Evolutionary conservation across 2,888 invertebrate genomes (phyloP).

Genomic region (Latheticus oryzae): DNA sequence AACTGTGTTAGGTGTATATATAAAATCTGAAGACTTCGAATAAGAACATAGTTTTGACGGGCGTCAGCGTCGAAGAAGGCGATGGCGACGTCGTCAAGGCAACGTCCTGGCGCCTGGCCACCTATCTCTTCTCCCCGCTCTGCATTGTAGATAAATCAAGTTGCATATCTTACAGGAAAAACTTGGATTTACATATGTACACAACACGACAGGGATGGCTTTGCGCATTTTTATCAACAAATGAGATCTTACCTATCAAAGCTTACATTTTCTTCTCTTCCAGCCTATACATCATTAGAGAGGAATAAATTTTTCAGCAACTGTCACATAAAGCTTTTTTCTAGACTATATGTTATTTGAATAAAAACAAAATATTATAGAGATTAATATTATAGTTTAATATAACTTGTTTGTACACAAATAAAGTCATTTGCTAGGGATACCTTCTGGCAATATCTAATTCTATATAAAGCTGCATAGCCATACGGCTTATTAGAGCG

Average conservation of each 20-base stretch:
- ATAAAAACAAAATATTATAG: too few relatives aligned
- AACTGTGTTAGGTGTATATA: constrained; percentile 45
- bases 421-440: too few relatives aligned
- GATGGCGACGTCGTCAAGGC: constrained; percentile 63
- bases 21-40: constrained; percentile 45
- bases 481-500: constrained; percentile 26
- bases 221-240: constrained; percentile 52
- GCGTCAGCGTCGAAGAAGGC: constrained; percentile 45
- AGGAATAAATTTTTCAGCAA: too few relatives aligned
- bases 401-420: too few relatives aligned
- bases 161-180: constrained; percentile 58
- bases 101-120: constrained; percentile 60
- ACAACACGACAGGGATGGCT: constrained; percentile 56
- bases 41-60: constrained; percentile 43
- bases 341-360: too few relatives aligned
- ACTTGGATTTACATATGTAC: constrained; percentile 59
- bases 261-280: constrained; percentile 25
- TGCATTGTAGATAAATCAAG: constrained; percentile 59
- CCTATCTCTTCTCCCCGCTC: constrained; percentile 55
- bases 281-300: constrained; percentile 9
- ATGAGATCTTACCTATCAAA: constrained; percentile 49
- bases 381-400: too few relatives aligned
- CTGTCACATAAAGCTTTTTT: too few relatives aligned
- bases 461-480: too few relatives aligned
- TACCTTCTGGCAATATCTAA: too few relatives aligned